Percentiles rank a stretch among this genome's conserved stretches.
phyloP scores from a whole-genome alignment of 2,797 vertebrate species.

The Distichodus sexfasciatus region DNA sequence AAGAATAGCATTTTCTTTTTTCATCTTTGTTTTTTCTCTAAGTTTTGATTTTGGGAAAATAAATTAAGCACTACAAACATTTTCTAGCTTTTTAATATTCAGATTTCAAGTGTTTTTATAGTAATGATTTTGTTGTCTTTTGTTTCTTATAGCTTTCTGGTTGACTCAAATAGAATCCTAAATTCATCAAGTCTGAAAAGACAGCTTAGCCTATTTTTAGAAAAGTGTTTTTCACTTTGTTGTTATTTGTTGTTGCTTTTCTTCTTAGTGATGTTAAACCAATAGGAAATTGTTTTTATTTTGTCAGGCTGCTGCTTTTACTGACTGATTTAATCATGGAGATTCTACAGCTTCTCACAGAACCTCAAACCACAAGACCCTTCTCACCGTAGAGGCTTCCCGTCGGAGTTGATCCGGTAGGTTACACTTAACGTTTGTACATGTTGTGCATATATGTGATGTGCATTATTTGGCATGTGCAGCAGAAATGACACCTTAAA shows the following conservation, averaged over 20 bases:
- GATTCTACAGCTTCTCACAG: background rate
- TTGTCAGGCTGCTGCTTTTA: constrained; percentile 29
- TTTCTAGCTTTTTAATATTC: too few relatives aligned
- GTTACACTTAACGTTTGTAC: background rate
- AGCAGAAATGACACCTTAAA: background rate
- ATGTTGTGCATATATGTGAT: background rate
- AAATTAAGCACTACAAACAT: too few relatives aligned
- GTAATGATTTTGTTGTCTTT: too few relatives aligned
- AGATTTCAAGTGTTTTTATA: too few relatives aligned
- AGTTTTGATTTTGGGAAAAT: too few relatives aligned
- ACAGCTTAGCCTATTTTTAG: background rate
- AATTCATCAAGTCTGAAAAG: too few relatives aligned
- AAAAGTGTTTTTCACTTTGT: background rate
- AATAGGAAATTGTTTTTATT: background rate
- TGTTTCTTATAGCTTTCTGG: too few relatives aligned
- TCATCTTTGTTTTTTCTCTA: too few relatives aligned
- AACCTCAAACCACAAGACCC: background rate
- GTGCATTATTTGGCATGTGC: too few relatives aligned
- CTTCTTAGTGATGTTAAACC: background rate
- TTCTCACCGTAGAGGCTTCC: background rate
- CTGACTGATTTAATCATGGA: constrained; percentile 27
- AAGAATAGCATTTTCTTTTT: background rate
- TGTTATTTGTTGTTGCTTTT: background rate
- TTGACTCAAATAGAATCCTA: too few relatives aligned
- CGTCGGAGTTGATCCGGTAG: constrained; percentile 12